Evolutionary conservation across 2,113 vertebrate genomes (phyloP).

Genomic region (Chunga burmeisteri): DNA sequence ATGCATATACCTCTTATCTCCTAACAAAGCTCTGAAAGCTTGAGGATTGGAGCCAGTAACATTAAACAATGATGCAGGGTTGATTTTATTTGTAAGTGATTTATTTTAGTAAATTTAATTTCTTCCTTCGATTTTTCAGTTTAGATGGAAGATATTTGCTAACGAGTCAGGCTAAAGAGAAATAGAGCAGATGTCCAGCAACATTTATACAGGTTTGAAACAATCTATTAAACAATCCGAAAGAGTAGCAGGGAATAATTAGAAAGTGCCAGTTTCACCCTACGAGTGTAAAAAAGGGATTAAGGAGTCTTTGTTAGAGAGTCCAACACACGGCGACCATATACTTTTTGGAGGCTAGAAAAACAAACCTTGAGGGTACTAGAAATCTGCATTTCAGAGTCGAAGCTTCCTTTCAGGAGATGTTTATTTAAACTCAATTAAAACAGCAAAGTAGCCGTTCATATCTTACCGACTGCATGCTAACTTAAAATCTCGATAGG

Average conservation of each 20-base stretch:
- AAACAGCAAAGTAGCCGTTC: not conserved
- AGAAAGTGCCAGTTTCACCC: slow-evolving; percentile 39
- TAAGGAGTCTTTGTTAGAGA: slow-evolving; percentile 51
- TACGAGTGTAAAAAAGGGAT: slow-evolving; percentile 14
- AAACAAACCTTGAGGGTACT: slow-evolving; percentile 5
- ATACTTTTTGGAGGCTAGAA: not conserved
- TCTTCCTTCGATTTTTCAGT: slow-evolving; percentile 70
- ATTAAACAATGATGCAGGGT: slow-evolving; percentile 77
- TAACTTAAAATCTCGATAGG: not conserved
- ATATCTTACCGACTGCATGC: not conserved
- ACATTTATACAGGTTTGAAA: slow-evolving; percentile 56
- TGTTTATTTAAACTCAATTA: not conserved
- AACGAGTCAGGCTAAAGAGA: slow-evolving; percentile 71
- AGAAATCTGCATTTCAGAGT: slow-evolving; percentile 36
- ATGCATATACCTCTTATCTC: slow-evolving; percentile 80
- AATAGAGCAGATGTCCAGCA: slow-evolving; percentile 74
- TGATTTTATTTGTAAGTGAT: slow-evolving; percentile 82
- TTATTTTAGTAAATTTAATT: slow-evolving; percentile 82
- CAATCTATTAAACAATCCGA: slow-evolving; percentile 54
- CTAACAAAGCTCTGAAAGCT: slow-evolving; percentile 76
- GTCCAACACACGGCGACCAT: not conserved
- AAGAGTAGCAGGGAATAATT: slow-evolving; percentile 39
- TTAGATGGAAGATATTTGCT: slow-evolving; percentile 83
- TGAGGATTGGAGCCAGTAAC: slow-evolving; percentile 70
- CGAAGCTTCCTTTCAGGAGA: not conserved